These are phyloP conservation scores for Cirrhinus mrigala DNA, from an alignment of 2,797 vertebrate genomes.

Conservation along the genomic window DNA sequence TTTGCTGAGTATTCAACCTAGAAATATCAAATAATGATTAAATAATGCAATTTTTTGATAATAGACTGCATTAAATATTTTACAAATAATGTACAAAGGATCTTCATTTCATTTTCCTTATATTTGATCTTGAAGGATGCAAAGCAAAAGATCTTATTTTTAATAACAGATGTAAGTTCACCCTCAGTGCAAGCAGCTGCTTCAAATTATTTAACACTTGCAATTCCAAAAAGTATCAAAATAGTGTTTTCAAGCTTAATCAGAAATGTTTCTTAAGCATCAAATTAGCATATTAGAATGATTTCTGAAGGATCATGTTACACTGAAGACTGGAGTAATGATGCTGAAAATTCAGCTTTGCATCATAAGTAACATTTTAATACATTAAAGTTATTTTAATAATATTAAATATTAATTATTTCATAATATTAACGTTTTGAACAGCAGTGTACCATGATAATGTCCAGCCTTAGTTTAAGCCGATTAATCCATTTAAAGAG, in stretches of 20 bases:
- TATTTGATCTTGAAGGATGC: neutral
- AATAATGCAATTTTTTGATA: neutral
- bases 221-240: neutral
- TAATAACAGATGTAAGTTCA: neutral
- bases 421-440: neutral
- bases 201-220: neutral
- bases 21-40: neutral
- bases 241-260: too few species aligned
- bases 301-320: neutral
- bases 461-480: neutral
- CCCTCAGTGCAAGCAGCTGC: neutral
- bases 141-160: neutral
- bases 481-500: neutral
- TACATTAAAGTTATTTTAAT: too few species aligned
- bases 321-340: neutral
- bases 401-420: too few species aligned
- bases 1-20: neutral
- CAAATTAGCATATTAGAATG: neutral
- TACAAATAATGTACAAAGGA: neutral
- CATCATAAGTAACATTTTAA: too few species aligned
- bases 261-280: neutral
- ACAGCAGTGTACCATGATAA: neutral
- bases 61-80: neutral
- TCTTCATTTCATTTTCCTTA: neutral
- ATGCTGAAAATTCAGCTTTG: neutral